Evolutionary conservation across 2,888 invertebrate species (phyloP), one percentile per base, ranked within the genome.

Genomic region (Epinotia ramella): DNA sequence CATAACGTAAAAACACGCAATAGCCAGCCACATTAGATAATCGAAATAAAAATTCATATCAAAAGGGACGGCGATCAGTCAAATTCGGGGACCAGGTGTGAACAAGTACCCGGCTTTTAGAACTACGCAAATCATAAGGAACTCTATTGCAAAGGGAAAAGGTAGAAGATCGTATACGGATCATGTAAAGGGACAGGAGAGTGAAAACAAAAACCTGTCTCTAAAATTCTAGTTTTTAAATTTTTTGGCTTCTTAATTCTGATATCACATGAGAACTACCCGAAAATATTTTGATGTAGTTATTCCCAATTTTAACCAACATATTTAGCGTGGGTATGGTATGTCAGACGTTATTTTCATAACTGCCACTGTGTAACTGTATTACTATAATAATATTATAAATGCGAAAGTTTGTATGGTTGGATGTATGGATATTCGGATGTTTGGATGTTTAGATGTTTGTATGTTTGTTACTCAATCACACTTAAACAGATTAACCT

Each of bases 21-120:
- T 24, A 40, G 59, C 66, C 49, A 16, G 73, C 24, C 49, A 49
- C 66, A 60, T 66, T 57, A 57, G 73, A 69, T 74, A 69, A 74
- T 74, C 59, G 73, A 24, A 59, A 63, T 75, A 59, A 77, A 72
- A 70, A 78, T 63, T 65, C 73, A 84, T 78, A 78, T 62, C 78
- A 84, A 80, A 79, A 81, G 78, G 84, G 83, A 73, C 80, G 82
- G 78, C 80, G 68, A 80, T 81, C 78, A 76, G 77, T 70, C 76
- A 80, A 78, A 81, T 79, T 78, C 74, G 75, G 80, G 77, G 77
- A 82, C 80, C 88, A 88, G 88, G 84, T 87, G 85, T 79, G 77
- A 78, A 64, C 68, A 83, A 85, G 84, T 82, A 79, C 82, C 79
- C 28, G 5, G 40, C 20, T 11, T 46, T 1, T 13, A 63, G 28